phyloP scores from a whole-genome alignment of 1,140 invertebrate species.

The Papilio dardanus region DNA sequence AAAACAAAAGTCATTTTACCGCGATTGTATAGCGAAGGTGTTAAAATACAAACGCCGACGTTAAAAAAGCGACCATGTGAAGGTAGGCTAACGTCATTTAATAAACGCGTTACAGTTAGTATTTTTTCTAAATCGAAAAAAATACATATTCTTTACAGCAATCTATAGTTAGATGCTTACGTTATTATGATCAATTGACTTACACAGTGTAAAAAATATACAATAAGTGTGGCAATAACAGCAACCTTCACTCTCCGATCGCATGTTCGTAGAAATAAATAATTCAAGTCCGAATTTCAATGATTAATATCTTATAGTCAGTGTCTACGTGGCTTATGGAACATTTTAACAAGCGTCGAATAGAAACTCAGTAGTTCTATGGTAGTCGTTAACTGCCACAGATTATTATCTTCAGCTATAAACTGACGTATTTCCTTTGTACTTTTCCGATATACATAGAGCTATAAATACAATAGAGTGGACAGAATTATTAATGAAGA shows the following conservation, averaged over 20 bases:
- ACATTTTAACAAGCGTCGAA: background rate
- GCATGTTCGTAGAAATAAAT: background rate
- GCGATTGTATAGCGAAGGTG: no score
- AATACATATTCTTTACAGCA: no score
- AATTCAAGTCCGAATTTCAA: background rate
- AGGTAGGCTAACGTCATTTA: no score
- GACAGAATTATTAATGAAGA: slow-evolving; percentile 32
- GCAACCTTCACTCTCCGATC: background rate
- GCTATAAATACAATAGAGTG: background rate
- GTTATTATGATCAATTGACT: background rate
- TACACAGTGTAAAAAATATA: background rate
- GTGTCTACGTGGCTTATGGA: background rate
- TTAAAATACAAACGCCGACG: no score
- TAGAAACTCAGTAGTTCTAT: slow-evolving; percentile 14
- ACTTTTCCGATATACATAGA: slow-evolving; percentile 20
- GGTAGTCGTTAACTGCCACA: slow-evolving; percentile 19
- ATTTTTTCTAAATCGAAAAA: no score
- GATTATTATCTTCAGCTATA: slow-evolving; percentile 16
- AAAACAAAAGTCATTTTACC: no score
- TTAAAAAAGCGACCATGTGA: no score
- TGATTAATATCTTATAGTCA: background rate
- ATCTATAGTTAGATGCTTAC: no score
- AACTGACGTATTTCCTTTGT: slow-evolving; percentile 19
- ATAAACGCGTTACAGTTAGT: no score
- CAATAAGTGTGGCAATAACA: background rate